Base-by-base conservation (phyloP, 2,888 invertebrate genomes). In the Chromoteleia sp. region DNA sequence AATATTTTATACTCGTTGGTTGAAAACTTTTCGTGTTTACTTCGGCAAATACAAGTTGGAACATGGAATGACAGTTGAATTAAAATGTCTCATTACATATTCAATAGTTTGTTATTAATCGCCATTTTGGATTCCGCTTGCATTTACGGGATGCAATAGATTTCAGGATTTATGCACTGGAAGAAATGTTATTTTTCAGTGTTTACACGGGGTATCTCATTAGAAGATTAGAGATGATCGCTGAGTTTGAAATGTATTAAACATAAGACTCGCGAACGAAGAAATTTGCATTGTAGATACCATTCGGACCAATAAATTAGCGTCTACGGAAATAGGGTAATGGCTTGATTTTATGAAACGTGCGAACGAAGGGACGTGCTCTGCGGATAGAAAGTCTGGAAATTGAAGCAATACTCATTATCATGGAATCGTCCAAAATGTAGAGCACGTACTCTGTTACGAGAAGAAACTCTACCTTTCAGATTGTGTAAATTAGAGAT, bases 341-440 rank as follows among this genome's bases (percentile, higher is more conserved):
- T 75, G 75, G 65, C 58, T 75, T 58, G 75, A 59, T 75, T 76
- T 76, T 76, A 61, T 68, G 54, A 70, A 68, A 45, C 61, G 54
- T 19, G 61, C 68, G 33, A 43, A 61, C n/a, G 33, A 52, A 68
- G 52, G n/a, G 76, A 68, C 61, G 54, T 77, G 76, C 56, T 59
- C 36, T 43, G 63, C 33, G 58, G 58, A 52, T 45, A 45, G 45
- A 68, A 59, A 77, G 52, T 70, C 68, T 63, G 8, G 39, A 54
- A 76, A 76, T 76, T 67, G 59, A 59, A 52, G 61, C 70, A 70
- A 70, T 77, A 68, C 45, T 77, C 68, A 56, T 77, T 70, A 77
- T 68, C 76, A 59, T 52, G 59, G 21, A 65, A 67, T 56, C 58
- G 50, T 41, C 52, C 59, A 58, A 76, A 68, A 76, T 68, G 67